Percentiles rank a stretch among this genome's conserved stretches.
phyloP scores from a whole-genome alignment of 2,113 vertebrate genomes.

The Oceanites oceanicus region DNA sequence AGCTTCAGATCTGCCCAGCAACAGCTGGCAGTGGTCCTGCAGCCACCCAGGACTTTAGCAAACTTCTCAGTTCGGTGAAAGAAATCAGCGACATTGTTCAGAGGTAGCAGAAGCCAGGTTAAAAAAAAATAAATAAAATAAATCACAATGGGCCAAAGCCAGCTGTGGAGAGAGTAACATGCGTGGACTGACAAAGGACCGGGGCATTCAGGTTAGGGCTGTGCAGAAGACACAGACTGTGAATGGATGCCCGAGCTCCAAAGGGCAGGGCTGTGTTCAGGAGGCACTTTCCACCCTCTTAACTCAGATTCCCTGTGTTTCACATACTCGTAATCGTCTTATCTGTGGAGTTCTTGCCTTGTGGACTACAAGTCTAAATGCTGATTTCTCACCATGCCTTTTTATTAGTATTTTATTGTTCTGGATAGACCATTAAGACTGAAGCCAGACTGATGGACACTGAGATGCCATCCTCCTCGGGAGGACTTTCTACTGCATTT shows the following conservation, averaged over 20 bases:
- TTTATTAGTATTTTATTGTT: not conserved
- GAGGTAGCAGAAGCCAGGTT: conserved; percentile 86
- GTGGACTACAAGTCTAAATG: conserved; percentile 15
- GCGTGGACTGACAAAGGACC: not conserved
- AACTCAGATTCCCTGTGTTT: not conserved
- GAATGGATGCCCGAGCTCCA: not conserved
- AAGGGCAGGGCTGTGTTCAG: not conserved
- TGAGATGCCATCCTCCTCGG: not conserved
- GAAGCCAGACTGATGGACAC: not conserved
- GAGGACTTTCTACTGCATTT: not conserved
- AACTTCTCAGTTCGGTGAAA: conserved; percentile 92
- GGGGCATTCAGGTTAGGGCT: not conserved
- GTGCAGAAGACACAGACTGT: not conserved
- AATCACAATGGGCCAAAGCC: conserved; percentile 31
- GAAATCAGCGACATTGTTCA: conserved; percentile 98
- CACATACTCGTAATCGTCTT: not conserved
- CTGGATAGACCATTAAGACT: not conserved
- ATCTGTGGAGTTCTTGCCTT: conserved; percentile 65
- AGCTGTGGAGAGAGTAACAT: not conserved
- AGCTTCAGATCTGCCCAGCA: conserved; percentile 94
- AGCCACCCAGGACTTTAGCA: conserved; percentile 92
- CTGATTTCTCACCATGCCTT: conserved; percentile 24
- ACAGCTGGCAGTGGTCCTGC: conserved; percentile 83
- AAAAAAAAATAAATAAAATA: not conserved
- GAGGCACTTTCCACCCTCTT: not conserved